These are phyloP conservation scores for Barnardius zonarius DNA, from an alignment of 2,113 vertebrate genomes.

Conservation along the genomic window DNA sequence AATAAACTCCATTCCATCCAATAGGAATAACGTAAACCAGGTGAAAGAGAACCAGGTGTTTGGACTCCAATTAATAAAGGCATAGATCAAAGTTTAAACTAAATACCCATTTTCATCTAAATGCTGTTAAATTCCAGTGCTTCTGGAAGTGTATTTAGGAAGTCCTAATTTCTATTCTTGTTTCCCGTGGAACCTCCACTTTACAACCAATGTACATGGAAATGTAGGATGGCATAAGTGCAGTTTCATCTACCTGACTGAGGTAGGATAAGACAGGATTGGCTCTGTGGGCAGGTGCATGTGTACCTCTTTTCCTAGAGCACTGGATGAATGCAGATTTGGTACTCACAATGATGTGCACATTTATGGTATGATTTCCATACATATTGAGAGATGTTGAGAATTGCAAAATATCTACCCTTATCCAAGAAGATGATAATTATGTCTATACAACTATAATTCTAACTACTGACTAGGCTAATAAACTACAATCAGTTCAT, in stretches of 20 bases:
- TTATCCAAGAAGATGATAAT: not conserved
- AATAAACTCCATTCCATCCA: not conserved
- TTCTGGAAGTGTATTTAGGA: not conserved
- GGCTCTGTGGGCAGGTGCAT: not conserved
- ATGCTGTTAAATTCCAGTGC: not conserved
- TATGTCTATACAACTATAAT: not conserved
- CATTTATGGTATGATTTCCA: not conserved
- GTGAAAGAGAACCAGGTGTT: not conserved
- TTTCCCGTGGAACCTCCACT: not conserved
- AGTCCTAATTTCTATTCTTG: not conserved
- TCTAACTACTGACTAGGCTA: not conserved
- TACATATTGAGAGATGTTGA: rapidly evolving
- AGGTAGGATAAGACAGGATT: not conserved
- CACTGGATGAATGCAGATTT: not conserved
- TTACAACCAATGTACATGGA: not conserved
- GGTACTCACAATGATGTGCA: not conserved
- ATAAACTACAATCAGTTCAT: not conserved
- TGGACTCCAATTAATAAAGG: not conserved
- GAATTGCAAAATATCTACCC: not conserved
- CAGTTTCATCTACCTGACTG: not conserved
- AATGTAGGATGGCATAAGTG: rapidly evolving
- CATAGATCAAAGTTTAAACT: not conserved
- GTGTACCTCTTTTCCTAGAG: not conserved
- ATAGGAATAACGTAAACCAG: not conserved
- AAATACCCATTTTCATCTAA: not conserved